phyloP scores from a whole-genome alignment of 2,888 invertebrate genomes.

The Agonum fuliginosum region DNA sequence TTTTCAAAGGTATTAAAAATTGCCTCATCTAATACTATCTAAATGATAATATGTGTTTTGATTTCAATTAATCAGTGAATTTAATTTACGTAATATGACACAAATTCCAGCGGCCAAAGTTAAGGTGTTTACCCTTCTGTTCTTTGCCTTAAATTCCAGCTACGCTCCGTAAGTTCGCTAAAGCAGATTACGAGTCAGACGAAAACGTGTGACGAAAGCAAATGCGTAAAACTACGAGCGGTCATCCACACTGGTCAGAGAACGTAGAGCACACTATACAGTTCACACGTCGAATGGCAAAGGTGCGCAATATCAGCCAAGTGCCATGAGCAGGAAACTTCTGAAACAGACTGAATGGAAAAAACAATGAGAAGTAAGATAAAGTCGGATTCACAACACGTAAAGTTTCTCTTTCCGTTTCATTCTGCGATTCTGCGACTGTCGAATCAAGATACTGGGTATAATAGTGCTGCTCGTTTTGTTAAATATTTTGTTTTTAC shows the following conservation, averaged over 20 bases:
- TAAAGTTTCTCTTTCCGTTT: conserved; percentile 39
- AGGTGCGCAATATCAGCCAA: conserved; percentile 25
- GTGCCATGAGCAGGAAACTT: conserved; percentile 8
- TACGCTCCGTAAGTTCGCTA: conserved; percentile 9
- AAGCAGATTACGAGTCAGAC: conserved; percentile 36
- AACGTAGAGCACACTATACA: not conserved
- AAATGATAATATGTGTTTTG: no score
- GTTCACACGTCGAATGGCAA: not conserved
- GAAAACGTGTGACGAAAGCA: conserved; percentile 33
- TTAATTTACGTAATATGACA: not conserved
- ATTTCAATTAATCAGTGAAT: not conserved
- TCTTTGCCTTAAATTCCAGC: conserved; percentile 36
- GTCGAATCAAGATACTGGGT: conserved; percentile 26
- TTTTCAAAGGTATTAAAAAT: no score
- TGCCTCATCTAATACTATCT: no score
- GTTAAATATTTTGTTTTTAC: conserved; percentile 26
- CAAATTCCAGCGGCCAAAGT: not conserved
- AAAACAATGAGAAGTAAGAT: conserved; percentile 31
- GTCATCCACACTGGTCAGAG: conserved; percentile 5
- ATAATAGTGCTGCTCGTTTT: conserved; percentile 29
- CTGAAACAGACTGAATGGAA: conserved; percentile 20
- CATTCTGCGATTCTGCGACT: conserved; percentile 12
- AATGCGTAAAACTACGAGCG: conserved; percentile 8
- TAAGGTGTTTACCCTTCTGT: not conserved
- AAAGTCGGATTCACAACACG: conserved; percentile 39